Conservation (phyloP, 2,888 invertebrate genomes). For the Calephelis perditalis region DNA sequence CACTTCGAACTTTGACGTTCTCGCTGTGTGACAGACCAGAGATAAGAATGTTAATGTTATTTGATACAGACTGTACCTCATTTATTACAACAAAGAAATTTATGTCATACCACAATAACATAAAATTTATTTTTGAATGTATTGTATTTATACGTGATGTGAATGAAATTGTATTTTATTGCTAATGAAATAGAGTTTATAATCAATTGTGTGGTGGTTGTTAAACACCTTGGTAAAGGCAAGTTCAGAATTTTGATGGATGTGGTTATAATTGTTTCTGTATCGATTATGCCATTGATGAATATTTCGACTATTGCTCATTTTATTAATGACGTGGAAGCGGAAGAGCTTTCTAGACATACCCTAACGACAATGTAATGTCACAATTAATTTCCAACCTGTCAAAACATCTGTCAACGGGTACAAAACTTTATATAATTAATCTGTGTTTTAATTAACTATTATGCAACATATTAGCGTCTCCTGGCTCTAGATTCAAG, state of each 20-base stretch:
- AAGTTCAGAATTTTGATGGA: constrained; percentile 74
- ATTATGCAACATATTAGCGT: constrained; percentile 16
- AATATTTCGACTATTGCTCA: constrained; percentile 76
- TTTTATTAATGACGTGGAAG: constrained; percentile 76
- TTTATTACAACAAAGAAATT: constrained; percentile 35
- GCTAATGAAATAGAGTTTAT: constrained; percentile 34
- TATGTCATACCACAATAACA: constrained; percentile 35
- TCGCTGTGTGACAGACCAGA: constrained; percentile 74
- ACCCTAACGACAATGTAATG: constrained; percentile 66
- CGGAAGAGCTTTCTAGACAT: constrained; percentile 65
- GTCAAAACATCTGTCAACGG: constrained; percentile 74
- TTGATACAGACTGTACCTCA: constrained; percentile 55
- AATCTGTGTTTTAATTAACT: constrained; percentile 39
- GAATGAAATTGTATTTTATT: constrained; percentile 41
- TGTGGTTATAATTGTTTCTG: constrained; percentile 78
- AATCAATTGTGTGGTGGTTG: constrained; percentile 39
- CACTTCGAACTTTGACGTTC: constrained; percentile 77
- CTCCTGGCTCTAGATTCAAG: constrained; percentile 2
- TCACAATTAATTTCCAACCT: constrained; percentile 73
- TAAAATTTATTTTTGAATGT: constrained; percentile 28
- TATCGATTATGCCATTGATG: constrained; percentile 79
- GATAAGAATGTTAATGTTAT: constrained; percentile 77
- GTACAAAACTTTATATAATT: constrained; percentile 55
- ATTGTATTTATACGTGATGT: background rate
- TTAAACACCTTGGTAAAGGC: constrained; percentile 44